Evolutionary conservation across 2,888 invertebrate species (phyloP), one percentile per base, ranked within the genome.

Genomic region (Bellardia bayeri): DNA sequence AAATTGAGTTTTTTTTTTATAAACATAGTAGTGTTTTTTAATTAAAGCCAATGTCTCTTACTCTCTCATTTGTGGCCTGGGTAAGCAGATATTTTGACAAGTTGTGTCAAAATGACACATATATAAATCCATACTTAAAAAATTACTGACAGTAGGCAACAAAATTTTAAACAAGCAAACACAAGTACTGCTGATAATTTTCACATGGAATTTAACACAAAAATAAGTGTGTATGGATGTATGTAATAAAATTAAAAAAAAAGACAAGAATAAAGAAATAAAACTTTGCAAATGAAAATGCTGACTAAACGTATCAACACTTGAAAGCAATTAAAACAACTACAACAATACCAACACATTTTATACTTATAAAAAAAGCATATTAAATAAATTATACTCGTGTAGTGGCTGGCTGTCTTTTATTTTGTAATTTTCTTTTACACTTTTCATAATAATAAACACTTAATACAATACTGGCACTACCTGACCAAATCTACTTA

Each of bases 301-400:
- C 58, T 74, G 74, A 82, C 56, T 74, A 75, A 68, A 75, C 81
- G 54, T 40, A 45, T 63, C 40, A 71, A 80, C 61, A 71, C 16
- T 64, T 16, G 54, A 11, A 74, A 66, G 6, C 58, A 66, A 74
- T 74, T 33, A 74, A 74, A 74, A 40, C 56, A 82, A 64, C 16
- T 49, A 9, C 33, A 63, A 37, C 56, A 40, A 40, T n/a, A 40
- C 11, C 16, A 58, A n/a, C 14, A 30, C 11, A 61, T 69, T 78
- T 68, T 9, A 16, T 58, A 49, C n/a, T n/a, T n/a, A n/a, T n/a
- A n/a, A 23, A 8, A 7, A 14, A 64, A 54, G 30, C 0, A 9
- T 9, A 11, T 56, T 13, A 40, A 54, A 61, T 13, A 80, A 51
- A 71, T 61, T 49, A 51, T 23, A 7, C 6, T n/a, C n/a, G 51